Evolutionary conservation across 1,140 invertebrate species (phyloP).

Genomic region (Neotoxoptera formosana): DNA sequence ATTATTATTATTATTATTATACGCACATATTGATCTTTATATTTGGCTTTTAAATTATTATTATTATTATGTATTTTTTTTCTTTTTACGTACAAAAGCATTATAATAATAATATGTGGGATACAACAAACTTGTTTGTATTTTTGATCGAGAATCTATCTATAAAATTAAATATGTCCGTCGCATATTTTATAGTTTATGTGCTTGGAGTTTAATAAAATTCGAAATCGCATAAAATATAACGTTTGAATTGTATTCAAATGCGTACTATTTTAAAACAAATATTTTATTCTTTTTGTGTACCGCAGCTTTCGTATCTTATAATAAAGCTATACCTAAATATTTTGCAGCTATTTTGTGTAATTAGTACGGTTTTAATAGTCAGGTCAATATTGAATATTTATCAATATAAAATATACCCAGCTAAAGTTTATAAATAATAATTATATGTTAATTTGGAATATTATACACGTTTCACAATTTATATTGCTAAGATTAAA

Average conservation of each 20-base stretch:
- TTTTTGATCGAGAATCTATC: not conserved
- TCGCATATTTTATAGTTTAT: not conserved
- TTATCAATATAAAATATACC: too few relatives aligned
- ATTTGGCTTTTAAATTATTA: not conserved
- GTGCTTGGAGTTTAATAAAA: not conserved
- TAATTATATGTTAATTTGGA: too few relatives aligned
- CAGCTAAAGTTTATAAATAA: too few relatives aligned
- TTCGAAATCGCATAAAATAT: not conserved
- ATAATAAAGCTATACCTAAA: too few relatives aligned
- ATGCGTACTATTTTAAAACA: not conserved
- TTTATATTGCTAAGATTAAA: too few relatives aligned
- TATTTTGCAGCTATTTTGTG: too few relatives aligned
- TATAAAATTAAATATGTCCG: not conserved
- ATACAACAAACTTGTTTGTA: not conserved
- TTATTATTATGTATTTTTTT: conserved; percentile 11
- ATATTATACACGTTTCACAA: too few relatives aligned
- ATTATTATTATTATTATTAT: not conserved
- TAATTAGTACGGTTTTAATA: too few relatives aligned
- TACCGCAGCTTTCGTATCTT: not conserved
- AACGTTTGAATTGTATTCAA: not conserved
- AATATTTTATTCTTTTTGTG: not conserved
- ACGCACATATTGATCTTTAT: not conserved
- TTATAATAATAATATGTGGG: not conserved
- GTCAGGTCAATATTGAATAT: too few relatives aligned
- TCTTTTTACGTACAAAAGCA: not conserved